A percentile compares a stretch with the other conserved stretches of the same genome.
phyloP scores from a whole-genome alignment of 2,797 vertebrate species.

The Kryptolebias ocellatus region DNA sequence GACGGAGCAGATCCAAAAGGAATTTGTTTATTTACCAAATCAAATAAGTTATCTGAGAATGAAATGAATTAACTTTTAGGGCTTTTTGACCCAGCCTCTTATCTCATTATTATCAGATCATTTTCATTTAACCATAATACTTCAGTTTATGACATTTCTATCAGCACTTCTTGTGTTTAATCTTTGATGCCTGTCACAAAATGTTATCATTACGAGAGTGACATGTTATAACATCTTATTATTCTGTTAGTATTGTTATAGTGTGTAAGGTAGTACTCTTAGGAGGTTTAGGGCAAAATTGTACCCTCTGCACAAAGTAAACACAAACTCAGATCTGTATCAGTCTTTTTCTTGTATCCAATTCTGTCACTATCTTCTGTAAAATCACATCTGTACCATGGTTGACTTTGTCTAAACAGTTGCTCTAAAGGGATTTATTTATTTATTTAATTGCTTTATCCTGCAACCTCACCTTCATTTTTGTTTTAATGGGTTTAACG shows the following conservation, averaged over 20 bases:
- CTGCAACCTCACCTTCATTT: slow-evolving; percentile 23
- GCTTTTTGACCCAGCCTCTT: background rate
- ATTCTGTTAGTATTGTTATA: background rate
- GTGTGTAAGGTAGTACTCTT: background rate
- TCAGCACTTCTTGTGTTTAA: background rate
- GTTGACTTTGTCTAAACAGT: slow-evolving; percentile 1
- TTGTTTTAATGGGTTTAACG: slow-evolving; percentile 23
- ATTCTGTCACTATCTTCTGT: slow-evolving; percentile 15
- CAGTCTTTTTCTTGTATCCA: background rate
- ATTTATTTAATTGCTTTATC: background rate
- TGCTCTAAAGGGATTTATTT: background rate
- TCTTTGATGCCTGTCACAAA: no score
- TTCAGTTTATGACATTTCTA: background rate
- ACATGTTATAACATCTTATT: background rate
- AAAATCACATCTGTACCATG: background rate
- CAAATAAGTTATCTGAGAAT: no score
- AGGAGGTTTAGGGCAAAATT: background rate
- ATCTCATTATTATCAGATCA: background rate
- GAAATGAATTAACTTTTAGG: no score
- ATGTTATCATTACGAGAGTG: background rate
- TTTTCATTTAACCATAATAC: background rate
- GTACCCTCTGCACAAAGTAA: background rate
- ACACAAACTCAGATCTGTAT: no score
- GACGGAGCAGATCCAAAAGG: no score
- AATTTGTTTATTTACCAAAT: no score